phyloP scores from a whole-genome alignment of 2,888 invertebrate genomes.

The Tipula lateralis region DNA sequence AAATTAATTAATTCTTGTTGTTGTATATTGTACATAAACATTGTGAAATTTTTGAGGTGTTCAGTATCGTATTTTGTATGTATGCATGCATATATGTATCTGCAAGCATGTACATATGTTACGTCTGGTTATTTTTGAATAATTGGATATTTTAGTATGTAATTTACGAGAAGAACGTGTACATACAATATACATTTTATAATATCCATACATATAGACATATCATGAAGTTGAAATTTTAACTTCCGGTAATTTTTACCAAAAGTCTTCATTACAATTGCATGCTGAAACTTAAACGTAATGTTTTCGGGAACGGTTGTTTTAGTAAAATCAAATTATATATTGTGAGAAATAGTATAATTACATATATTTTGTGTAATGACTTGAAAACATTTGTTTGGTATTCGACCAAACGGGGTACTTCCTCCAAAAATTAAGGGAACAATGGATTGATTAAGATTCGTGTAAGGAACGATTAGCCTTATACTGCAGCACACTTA shows the following conservation, averaged over 20 bases:
- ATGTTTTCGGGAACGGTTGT: background rate
- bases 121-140: background rate
- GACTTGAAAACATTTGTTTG: no score
- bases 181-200: background rate
- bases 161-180: background rate
- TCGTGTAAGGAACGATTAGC: no score
- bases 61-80: background rate
- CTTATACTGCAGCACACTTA: no score
- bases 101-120: background rate
- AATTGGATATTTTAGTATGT: background rate
- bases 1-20: constrained; percentile 11
- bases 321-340: background rate
- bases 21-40: background rate
- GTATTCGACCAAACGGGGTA: no score
- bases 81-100: no score
- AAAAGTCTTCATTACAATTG: background rate
- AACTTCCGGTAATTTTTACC: background rate
- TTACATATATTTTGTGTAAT: no score
- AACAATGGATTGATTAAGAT: no score
- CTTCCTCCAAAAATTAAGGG: no score
- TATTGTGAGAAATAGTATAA: no score
- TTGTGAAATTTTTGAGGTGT: background rate
- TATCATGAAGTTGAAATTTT: background rate
- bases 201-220: background rate
- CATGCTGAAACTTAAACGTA: background rate